Conservation (phyloP, 2,113 vertebrate genomes). For the Hippopotamus amphibius region DNA sequence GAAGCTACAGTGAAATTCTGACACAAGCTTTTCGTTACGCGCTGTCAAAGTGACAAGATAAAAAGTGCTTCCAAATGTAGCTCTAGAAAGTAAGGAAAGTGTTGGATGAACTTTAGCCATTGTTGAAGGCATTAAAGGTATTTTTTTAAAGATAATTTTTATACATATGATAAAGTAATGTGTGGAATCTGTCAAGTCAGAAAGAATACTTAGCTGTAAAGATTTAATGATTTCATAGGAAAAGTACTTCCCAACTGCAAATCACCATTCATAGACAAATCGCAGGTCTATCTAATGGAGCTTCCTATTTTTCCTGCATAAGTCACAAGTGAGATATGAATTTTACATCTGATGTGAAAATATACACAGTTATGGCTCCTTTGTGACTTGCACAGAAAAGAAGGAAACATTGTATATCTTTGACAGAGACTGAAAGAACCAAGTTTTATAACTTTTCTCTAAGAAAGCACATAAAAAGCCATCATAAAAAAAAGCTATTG, state of each 20-base stretch:
- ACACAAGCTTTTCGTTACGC: conserved; percentile 53
- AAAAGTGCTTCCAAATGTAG: conserved; percentile 49
- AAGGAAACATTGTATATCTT: conserved; percentile 74
- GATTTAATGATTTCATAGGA: conserved; percentile 84
- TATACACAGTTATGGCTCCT: conserved; percentile 75
- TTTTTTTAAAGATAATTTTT: conserved; percentile 75
- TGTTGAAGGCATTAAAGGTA: conserved; percentile 75
- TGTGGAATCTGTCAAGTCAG: conserved; percentile 80
- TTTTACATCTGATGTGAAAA: conserved; percentile 84
- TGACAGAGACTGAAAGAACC: conserved; percentile 70
- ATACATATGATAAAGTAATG: conserved; percentile 68
- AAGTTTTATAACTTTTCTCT: conserved; percentile 76
- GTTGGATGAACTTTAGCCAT: conserved; percentile 61
- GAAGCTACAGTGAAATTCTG: conserved; percentile 56
- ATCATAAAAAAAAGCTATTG: conserved; percentile 76
- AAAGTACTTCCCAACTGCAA: conserved; percentile 83
- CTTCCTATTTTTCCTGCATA: conserved; percentile 83
- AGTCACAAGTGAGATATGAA: conserved; percentile 82
- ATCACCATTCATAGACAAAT: conserved; percentile 81
- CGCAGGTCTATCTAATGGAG: conserved; percentile 84
- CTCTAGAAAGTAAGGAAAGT: conserved; percentile 58
- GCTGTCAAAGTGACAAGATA: conserved; percentile 49
- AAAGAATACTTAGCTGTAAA: conserved; percentile 79
- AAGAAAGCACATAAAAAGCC: conserved; percentile 79
- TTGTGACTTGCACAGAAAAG: conserved; percentile 74